Conservation (phyloP, 1,140 invertebrate genomes). For the Cydia pomonella region DNA sequence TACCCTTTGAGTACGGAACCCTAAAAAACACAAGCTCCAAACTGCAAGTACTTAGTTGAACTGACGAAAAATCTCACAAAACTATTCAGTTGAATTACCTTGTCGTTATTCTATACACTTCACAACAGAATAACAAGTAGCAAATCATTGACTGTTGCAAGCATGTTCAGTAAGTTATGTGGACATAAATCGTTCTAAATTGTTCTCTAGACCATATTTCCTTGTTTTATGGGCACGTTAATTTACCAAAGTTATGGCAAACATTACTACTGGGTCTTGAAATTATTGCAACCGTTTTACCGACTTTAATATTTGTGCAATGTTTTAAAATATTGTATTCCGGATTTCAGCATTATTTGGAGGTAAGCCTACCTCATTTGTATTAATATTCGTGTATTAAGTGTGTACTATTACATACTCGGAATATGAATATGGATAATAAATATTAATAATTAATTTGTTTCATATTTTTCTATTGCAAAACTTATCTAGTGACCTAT, state of each 20-base stretch:
- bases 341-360: background rate
- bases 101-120: too few relatives aligned
- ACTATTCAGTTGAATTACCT: too few relatives aligned
- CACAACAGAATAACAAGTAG: too few relatives aligned
- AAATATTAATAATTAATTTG: too few relatives aligned
- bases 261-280: background rate
- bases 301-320: background rate
- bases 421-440: too few relatives aligned
- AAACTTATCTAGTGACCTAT: too few relatives aligned
- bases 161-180: constrained; percentile 5
- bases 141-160: constrained; percentile 11
- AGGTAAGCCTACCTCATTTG: background rate
- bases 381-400: background rate
- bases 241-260: constrained; percentile 14
- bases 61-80: too few relatives aligned
- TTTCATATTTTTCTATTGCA: too few relatives aligned
- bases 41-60: too few relatives aligned
- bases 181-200: constrained; percentile 19
- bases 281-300: constrained; percentile 12
- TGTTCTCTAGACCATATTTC: constrained; percentile 11
- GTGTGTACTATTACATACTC: too few relatives aligned
- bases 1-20: too few relatives aligned
- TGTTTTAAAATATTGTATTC: background rate
- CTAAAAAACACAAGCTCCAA: too few relatives aligned
- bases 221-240: constrained; percentile 17